A percentile compares a stretch with the other conserved stretches of the same genome.
Conservation (phyloP, 2,888 invertebrate genomes). For the Meiosimyza decipiens region DNA sequence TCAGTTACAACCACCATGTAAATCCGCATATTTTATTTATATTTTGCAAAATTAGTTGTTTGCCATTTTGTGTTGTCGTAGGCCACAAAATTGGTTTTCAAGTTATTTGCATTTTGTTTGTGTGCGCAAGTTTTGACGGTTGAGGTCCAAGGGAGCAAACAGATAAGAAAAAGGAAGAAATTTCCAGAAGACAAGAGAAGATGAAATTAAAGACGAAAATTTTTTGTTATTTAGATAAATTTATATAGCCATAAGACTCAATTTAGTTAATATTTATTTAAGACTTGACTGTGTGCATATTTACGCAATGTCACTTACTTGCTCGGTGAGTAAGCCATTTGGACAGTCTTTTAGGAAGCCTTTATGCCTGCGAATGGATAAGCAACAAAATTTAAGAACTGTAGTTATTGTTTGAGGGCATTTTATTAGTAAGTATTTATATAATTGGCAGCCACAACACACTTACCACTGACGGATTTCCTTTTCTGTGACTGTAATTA, state of each 20-base stretch:
- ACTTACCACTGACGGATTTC: constrained; percentile 64
- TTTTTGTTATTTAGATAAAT: constrained; percentile 7
- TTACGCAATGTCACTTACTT: constrained; percentile 71
- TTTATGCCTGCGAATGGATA: constrained; percentile 83
- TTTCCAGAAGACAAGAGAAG: constrained; percentile 23
- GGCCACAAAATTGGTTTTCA: not conserved
- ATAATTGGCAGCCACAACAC: not conserved
- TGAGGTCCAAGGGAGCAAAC: not conserved
- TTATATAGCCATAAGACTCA: not conserved
- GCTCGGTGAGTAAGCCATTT: constrained; percentile 93
- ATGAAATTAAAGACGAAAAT: not conserved
- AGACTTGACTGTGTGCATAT: not conserved
- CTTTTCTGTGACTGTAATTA: constrained; percentile 61
- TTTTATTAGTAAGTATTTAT: too few relatives aligned
- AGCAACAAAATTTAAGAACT: too few relatives aligned
- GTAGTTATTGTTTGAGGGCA: not conserved
- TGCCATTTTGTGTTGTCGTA: not conserved
- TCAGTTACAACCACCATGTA: not conserved
- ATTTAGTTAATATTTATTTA: not conserved
- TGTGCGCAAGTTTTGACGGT: constrained; percentile 2
- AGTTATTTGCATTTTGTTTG: constrained; percentile 1
- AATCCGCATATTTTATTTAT: constrained; percentile 2
- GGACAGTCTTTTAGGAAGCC: constrained; percentile 97
- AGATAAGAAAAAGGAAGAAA: constrained; percentile 15
- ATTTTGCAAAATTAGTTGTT: constrained; percentile 1